Base-by-base conservation (phyloP, 2,888 invertebrate genomes). In the Drosophila nigritarsus region DNA sequence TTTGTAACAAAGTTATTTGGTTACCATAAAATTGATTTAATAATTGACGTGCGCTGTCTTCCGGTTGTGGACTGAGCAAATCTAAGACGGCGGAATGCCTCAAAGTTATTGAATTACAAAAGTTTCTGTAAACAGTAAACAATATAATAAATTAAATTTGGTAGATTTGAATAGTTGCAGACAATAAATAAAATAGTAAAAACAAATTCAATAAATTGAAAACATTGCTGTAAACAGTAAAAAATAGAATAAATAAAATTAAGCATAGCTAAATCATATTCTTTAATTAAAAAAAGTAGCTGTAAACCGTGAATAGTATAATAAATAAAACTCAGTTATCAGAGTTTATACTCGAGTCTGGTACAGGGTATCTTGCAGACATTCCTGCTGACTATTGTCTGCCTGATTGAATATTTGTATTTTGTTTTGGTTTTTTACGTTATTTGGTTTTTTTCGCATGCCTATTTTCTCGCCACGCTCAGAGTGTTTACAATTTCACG, bases 401-500 rank as follows among this genome's bases (percentile, higher is more conserved):
- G 49, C 38, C 65, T 30, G 40, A 49, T 11, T 29, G 29, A 27
- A 65, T 40, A 55, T 67, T 66, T 55, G 6, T 29, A 45, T 24
- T 24, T 36, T 15, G 51, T 32, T 15, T 53, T 53, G 32, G 3
- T 24, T 36, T 34, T 15, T 18, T 24, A 2, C 13, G 11, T 18
- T 24, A 18, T 24, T 24, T 56, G 13, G 29, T 54, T 27, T 32
- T 65, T 65, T 62, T 68, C 36, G 24, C 56, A 48, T 70, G 50
- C 24, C 67, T 32, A 32, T 67, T 76, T 74, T 67, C 58, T 64
- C 60, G 74, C 49, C 75, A 67, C 45, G 66, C 69, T 67, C 48
- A 58, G 65, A 76, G 68, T 88, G 81, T 78, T 83, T 88, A 83
- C 90, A 86, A 86, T 86, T 86, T 86, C 85, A 90, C 85, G 83